These are phyloP conservation scores for Drosophila yooni DNA, from an alignment of 2,888 invertebrate species.

Conservation along the genomic window DNA sequence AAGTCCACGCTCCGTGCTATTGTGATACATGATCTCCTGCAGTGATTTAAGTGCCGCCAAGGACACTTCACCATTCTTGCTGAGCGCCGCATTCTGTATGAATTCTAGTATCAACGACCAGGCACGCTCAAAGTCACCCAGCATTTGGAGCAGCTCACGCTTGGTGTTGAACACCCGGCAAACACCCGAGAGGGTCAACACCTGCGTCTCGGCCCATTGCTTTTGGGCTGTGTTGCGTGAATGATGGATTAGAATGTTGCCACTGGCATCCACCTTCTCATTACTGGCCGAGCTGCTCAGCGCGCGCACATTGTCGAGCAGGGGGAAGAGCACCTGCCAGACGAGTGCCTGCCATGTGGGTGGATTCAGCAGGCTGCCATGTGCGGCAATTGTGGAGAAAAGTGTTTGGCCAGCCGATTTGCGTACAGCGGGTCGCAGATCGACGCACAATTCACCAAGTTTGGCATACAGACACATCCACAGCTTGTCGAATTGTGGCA, in stretches of 20 bases:
- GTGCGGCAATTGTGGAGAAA: constrained; percentile 98
- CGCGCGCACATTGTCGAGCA: constrained; percentile 94
- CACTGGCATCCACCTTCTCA: constrained; percentile 93
- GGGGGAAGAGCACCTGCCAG: constrained; percentile 97
- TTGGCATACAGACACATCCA: constrained; percentile 98
- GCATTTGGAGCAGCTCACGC: constrained; percentile 91
- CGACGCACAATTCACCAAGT: constrained; percentile 95
- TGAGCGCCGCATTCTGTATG: constrained; percentile 95
- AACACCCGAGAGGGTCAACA: constrained; percentile 94
- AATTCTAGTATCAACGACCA: constrained; percentile 97
- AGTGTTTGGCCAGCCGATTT: constrained; percentile 99
- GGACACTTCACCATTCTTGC: constrained; percentile 97
- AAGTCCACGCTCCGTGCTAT: constrained; percentile 80
- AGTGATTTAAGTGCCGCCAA: constrained; percentile 98
- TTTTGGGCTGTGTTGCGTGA: constrained; percentile 99
- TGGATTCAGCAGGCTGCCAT: constrained; percentile 94
- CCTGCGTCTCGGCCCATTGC: constrained; percentile 99
- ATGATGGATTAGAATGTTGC: constrained; percentile 98
- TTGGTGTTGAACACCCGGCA: constrained; percentile 97
- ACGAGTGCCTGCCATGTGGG: constrained; percentile 97
- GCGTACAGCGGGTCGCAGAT: constrained; percentile 96
- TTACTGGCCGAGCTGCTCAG: constrained; percentile 88
- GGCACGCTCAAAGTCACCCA: constrained; percentile 96
- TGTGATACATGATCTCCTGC: constrained; percentile 95
- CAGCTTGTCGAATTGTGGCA: constrained; percentile 95